Percentiles rank a stretch among this genome's conserved stretches.
These are phyloP conservation scores for Incurvaria masculella DNA, from an alignment of 2,888 invertebrate species.

Conservation along the genomic window DNA sequence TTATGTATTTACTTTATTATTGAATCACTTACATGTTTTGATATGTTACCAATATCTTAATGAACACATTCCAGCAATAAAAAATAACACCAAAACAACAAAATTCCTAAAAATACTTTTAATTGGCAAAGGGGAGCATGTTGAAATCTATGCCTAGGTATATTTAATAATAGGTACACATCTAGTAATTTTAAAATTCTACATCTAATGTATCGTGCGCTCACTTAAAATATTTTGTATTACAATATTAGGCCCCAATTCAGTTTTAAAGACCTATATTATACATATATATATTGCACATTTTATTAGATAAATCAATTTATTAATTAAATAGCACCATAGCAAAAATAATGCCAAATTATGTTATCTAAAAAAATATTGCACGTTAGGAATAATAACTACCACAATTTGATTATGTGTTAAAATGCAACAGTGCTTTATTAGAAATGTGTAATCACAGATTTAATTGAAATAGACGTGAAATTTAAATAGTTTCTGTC, in stretches of 20 bases:
- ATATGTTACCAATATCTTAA: neutral
- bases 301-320: neutral
- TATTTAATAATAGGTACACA: neutral
- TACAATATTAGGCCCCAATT: neutral
- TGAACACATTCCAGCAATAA: neutral
- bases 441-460: neutral
- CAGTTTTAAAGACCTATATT: neutral
- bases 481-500: neutral
- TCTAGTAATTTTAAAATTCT: neutral
- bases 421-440: too few species aligned
- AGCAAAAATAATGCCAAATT: neutral
- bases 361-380: too few species aligned
- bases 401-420: too few species aligned
- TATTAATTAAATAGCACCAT: slow-evolving; percentile 1
- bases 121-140: neutral
- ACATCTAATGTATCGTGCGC: neutral
- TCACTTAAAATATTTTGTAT: neutral
- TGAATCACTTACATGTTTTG: neutral
- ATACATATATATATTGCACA: too few species aligned
- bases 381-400: too few species aligned
- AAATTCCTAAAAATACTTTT: neutral
- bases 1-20: too few species aligned
- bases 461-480: neutral
- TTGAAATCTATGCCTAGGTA: neutral
- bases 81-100: neutral